Base-by-base conservation (phyloP, 1,140 invertebrate genomes). In the Drosophila navojoa region DNA sequence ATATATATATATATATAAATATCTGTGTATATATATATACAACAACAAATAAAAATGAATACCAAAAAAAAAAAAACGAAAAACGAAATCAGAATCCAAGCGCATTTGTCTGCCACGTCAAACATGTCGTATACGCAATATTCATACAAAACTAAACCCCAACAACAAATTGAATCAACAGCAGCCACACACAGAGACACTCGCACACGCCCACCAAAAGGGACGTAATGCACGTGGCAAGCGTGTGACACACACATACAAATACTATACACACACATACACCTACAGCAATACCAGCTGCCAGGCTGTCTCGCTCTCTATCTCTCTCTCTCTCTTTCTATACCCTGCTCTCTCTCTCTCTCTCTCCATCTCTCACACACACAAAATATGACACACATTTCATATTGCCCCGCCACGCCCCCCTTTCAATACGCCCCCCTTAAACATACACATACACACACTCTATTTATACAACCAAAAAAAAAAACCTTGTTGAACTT, bases 11-110 rank as follows among this genome's bases (percentile, higher is more conserved):
- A 10, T 72, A 79, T 59, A 79, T 78, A 74, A 63, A 54, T 50
- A 69, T 22, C 19, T 49, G 55, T 49, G 55, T 67, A 74, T 74
- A 81, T 75, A 66, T 44, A 57, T 16, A 49, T 63, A 64, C 49
- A 22, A 22, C 25, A 73, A 60, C 76, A 63, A 67, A 62, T 57
- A 50, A n/a, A n/a, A 59, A 59, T 38, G 54, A 62, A 42, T n/a
- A 44, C 15, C 59, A 53, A 52, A 11, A 59, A 59, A 29, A 59
- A 62, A 44, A 6, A 16, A 45, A 67, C 50, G 32, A 52, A 57
- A 78, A 80, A 90, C 84, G 84, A 87, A 87, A 87, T 89, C 84
- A 90, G 79, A 90, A 90, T 84, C 79, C 77, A 76, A 84, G 77
- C 71, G 84, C 84, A 85, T 90, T 87, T 81, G 80, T 84, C 84